These are phyloP conservation scores for Scrobipalpa costella DNA, from an alignment of 2,888 invertebrate species.

Conservation along the genomic window DNA sequence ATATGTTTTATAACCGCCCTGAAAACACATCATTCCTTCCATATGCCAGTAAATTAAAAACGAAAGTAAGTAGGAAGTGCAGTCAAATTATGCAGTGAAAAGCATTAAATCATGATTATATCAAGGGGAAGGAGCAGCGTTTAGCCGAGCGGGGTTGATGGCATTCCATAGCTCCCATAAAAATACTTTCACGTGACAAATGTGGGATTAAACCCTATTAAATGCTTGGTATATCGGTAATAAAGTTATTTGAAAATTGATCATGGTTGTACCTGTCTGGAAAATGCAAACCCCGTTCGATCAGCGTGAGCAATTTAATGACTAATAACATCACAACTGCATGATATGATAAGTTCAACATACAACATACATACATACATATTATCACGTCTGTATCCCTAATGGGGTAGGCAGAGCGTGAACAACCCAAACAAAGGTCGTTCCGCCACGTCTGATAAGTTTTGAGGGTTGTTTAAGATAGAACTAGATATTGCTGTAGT, in stretches of 20 bases:
- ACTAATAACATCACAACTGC: no score
- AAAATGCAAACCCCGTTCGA: background rate
- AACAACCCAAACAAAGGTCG: no score
- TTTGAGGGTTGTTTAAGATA: no score
- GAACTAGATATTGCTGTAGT: no score
- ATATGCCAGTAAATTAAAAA: no score
- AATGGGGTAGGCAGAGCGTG: no score
- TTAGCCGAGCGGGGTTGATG: constrained; percentile 41
- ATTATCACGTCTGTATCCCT: no score
- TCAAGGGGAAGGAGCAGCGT: constrained; percentile 49
- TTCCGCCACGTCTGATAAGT: no score
- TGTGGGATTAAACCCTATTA: constrained; percentile 60
- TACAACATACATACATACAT: no score
- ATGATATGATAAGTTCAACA: no score
- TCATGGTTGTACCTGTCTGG: constrained; percentile 3
- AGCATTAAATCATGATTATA: constrained; percentile 67
- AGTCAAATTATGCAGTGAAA: constrained; percentile 39
- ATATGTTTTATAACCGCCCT: no score
- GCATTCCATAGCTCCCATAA: constrained; percentile 64
- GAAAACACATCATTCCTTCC: no score
- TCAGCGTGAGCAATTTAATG: background rate
- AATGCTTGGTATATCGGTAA: constrained; percentile 34
- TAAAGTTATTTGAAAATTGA: constrained; percentile 27
- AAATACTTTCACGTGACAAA: constrained; percentile 67
- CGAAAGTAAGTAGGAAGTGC: background rate